A percentile compares a stretch with the other conserved stretches of the same genome.
Conservation (phyloP, 2,113 vertebrate genomes). For the Mellivora capensis region DNA sequence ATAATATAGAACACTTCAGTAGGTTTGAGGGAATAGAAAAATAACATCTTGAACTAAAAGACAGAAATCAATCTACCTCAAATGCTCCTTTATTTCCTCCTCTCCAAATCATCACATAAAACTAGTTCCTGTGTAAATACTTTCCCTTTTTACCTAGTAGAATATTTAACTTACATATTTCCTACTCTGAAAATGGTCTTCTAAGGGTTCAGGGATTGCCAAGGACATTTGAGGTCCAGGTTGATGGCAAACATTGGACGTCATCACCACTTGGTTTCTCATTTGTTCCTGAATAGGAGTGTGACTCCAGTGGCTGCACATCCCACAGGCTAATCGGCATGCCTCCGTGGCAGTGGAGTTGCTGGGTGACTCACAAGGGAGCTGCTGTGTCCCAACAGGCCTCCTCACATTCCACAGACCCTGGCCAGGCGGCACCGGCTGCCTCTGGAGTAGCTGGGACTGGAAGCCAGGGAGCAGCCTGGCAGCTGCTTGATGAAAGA, state of each 20-base stretch:
- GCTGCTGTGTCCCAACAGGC: not conserved
- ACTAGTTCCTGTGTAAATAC: not conserved
- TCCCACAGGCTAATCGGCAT: not conserved
- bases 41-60: not conserved
- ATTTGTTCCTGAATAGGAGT: not conserved
- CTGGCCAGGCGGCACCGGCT: not conserved
- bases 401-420: not conserved
- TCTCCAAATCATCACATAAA: not conserved
- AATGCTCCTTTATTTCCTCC: not conserved
- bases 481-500: not conserved
- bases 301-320: not conserved
- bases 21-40: not conserved
- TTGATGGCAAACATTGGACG: not conserved
- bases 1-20: not conserved
- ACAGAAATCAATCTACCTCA: not conserved
- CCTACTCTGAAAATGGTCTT: not conserved
- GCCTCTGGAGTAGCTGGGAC: not conserved
- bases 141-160: not conserved
- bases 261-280: not conserved
- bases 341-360: fast-evolving
- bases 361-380: not conserved
- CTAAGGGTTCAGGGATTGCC: not conserved
- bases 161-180: not conserved
- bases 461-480: not conserved
- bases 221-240: not conserved